Conservation (phyloP, 2,888 invertebrate species). For the Tenodera sinensis region DNA sequence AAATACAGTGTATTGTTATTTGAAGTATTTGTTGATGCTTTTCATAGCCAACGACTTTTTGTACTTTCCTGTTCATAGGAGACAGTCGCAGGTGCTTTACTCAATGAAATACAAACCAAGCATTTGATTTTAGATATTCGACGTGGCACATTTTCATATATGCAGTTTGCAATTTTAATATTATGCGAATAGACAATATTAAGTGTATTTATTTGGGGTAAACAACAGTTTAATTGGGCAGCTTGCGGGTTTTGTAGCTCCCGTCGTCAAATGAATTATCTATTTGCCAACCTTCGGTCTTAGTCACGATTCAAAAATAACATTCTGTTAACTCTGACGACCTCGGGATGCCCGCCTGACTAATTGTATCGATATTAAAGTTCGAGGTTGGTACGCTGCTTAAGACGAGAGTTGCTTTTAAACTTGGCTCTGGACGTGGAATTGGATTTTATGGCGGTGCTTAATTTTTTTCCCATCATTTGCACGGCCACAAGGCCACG, state of each 20-base stretch:
- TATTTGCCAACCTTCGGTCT: slow-evolving; percentile 7
- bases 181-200: too few species aligned
- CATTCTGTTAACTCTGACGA: not conserved
- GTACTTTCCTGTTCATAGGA: too few species aligned
- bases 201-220: too few species aligned
- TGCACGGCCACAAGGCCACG: not conserved
- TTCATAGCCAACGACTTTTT: too few species aligned
- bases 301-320: slow-evolving; percentile 14
- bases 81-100: too few species aligned
- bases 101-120: too few species aligned
- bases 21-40: too few species aligned
- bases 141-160: too few species aligned
- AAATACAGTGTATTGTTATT: too few species aligned
- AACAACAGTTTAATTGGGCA: too few species aligned
- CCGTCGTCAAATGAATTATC: slow-evolving; percentile 1
- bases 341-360: not conserved
- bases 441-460: not conserved
- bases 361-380: not conserved
- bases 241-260: not conserved
- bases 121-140: too few species aligned
- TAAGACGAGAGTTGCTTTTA: not conserved
- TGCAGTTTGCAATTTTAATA: too few species aligned
- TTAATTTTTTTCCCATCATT: not conserved
- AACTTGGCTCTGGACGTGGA: not conserved
- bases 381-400: not conserved